phyloP scores from a whole-genome alignment of 2,113 vertebrate species.

The Ophthalmolycus amberensis region DNA sequence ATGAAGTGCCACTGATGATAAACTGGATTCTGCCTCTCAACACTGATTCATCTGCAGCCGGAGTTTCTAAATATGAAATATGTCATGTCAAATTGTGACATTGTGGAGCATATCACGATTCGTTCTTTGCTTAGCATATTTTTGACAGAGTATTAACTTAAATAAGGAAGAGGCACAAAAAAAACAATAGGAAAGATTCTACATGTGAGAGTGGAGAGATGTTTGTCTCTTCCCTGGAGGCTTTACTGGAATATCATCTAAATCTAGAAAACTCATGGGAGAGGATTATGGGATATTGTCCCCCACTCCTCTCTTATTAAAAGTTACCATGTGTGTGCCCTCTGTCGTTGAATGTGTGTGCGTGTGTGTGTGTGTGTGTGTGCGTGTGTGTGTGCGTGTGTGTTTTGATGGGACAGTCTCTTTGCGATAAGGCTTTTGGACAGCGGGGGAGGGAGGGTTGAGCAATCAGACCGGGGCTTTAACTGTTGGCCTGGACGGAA shows the following conservation, averaged over 20 bases:
- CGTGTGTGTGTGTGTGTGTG: slow-evolving; percentile 10
- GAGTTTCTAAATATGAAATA: background rate
- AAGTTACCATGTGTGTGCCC: background rate
- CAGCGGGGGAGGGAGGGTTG: slow-evolving; percentile 40
- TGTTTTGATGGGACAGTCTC: slow-evolving; percentile 14
- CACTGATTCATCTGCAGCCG: background rate
- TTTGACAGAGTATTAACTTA: background rate
- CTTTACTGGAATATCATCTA: background rate
- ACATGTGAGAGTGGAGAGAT: too few species aligned
- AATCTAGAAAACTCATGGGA: background rate
- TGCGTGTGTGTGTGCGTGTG: slow-evolving; percentile 1
- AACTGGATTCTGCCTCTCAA: background rate
- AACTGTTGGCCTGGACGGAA: slow-evolving; percentile 28
- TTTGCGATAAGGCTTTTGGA: slow-evolving; percentile 40
- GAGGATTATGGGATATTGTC: background rate
- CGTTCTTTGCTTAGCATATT: background rate
- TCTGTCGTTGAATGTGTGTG: background rate
- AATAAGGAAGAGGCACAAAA: background rate
- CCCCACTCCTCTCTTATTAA: background rate
- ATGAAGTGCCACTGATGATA: background rate
- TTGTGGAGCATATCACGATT: background rate
- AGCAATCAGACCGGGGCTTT: slow-evolving; percentile 45
- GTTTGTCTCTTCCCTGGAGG: background rate
- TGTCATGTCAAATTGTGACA: background rate
- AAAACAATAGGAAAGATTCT: background rate